Evolutionary conservation across 2,113 vertebrate genomes (phyloP), one percentile per base, ranked within the genome.

Genomic region (Neopipo cinnamomea): DNA sequence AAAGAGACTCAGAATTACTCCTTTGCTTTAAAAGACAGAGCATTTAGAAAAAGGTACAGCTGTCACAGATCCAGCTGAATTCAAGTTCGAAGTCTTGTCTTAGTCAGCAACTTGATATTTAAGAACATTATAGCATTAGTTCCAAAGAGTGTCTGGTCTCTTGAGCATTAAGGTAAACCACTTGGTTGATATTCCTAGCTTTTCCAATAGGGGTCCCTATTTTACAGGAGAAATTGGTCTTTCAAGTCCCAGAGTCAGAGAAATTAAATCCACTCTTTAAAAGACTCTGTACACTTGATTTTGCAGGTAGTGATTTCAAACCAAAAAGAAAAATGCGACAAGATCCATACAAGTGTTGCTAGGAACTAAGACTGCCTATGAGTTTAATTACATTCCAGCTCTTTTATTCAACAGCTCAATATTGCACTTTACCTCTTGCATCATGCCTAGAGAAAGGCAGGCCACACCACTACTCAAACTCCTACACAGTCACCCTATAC

Each of bases 151-250:
- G 5, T 46, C 17, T 12, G 13, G 16, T 44, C 49, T 70, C 31
- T 23, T 19, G 12, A 17, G 12, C 49, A n/a, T 10, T 6, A 31
- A 50, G 27, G 14, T 14, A 61, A 85, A 56, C 22, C 30, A 37
- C 18, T 11, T n/a, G 16, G 44, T 30, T 90, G 92, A 55, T 74
- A 84, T 84, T 71, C 95, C 79, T 10, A 50, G 39, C 6, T 90
- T 80, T 95, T 86, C 91, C 91, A 83, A 74, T 10, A 94, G 88
- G 25, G 88, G 83, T 89, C 94, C 73, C 83, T 91, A 91, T 83
- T 58, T 86, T 55, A 88, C 91, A 94, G 46, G 31, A 21, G 28
- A 93, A 93, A 66, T 12, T 41, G 25, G n/a, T 58, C 73, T 85
- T 85, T 85, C 11, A 4, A 68, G 16, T 76, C 35, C 24, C 15